Conservation (phyloP, 2,113 vertebrate genomes). For the Lutjanus erythropterus region DNA sequence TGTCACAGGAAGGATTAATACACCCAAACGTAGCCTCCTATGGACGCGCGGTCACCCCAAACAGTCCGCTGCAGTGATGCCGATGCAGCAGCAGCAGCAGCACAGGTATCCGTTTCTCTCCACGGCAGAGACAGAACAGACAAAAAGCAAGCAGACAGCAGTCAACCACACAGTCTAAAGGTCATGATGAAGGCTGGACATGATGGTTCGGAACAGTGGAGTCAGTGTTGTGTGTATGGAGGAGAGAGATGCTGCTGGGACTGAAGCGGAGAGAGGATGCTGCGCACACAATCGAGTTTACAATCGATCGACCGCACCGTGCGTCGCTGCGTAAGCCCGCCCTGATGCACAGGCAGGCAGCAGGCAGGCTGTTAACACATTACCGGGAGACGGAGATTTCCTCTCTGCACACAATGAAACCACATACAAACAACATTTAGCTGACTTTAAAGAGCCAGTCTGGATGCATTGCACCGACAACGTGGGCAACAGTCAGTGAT, state of each 20-base stretch:
- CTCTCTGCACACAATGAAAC: neutral
- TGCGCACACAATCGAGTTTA: constrained; percentile 54
- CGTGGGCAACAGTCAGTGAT: no score
- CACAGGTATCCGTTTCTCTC: constrained; percentile 47
- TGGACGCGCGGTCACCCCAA: constrained; percentile 48
- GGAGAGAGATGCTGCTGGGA: constrained; percentile 49
- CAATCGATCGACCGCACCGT: constrained; percentile 33
- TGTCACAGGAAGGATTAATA: constrained; percentile 18
- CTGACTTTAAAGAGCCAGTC: neutral
- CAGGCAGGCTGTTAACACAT: constrained; percentile 6
- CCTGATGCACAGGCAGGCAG: no score
- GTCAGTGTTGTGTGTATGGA: constrained; percentile 20
- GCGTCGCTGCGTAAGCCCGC: constrained; percentile 59
- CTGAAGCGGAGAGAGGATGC: constrained; percentile 46
- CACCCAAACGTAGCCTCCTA: constrained; percentile 7
- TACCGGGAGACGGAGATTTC: constrained; percentile 25
- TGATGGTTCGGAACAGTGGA: neutral
- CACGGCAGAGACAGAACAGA: constrained; percentile 22
- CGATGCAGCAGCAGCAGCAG: constrained; percentile 60
- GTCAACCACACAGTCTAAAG: constrained; percentile 26
- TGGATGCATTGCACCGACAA: neutral
- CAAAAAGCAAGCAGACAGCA: constrained; percentile 8
- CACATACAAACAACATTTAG: neutral
- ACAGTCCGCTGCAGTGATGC: constrained; percentile 65
- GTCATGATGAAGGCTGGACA: constrained; percentile 30